Conservation (phyloP, 2,888 invertebrate genomes). For the Macrophya annulata region DNA sequence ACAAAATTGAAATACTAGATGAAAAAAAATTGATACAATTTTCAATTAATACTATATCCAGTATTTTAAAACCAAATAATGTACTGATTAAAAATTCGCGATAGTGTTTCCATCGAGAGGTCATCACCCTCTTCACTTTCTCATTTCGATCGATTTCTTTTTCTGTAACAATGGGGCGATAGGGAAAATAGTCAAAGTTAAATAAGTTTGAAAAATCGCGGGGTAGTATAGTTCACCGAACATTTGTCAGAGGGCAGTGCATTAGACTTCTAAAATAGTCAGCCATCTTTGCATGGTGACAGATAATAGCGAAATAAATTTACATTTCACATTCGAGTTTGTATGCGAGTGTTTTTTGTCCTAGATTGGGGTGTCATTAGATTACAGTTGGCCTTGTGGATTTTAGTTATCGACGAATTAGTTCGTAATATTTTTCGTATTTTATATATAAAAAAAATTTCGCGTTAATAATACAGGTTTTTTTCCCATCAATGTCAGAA, state of each 20-base stretch:
- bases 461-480: slow-evolving; percentile 38
- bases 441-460: slow-evolving; percentile 18
- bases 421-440: slow-evolving; percentile 37
- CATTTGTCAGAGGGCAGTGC: slow-evolving; percentile 52
- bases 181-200: background rate
- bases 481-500: slow-evolving; percentile 26
- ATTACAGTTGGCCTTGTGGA: slow-evolving; percentile 64
- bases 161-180: background rate
- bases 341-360: slow-evolving; percentile 62
- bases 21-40: background rate
- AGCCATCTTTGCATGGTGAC: slow-evolving; percentile 55
- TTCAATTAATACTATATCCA: background rate
- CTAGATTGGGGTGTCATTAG: slow-evolving; percentile 62
- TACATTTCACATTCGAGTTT: slow-evolving; percentile 29
- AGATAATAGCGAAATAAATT: slow-evolving; percentile 42
- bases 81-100: background rate
- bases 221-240: slow-evolving; percentile 53
- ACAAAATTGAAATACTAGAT: background rate
- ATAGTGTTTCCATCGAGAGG: background rate
- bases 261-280: background rate
- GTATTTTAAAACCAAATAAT: background rate
- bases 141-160: background rate
- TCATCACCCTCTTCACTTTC: background rate
- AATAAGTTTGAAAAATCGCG: slow-evolving; percentile 34
- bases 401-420: slow-evolving; percentile 58